phyloP scores from a whole-genome alignment of 2,888 invertebrate genomes.

The Cylindroiulus punctatus region DNA sequence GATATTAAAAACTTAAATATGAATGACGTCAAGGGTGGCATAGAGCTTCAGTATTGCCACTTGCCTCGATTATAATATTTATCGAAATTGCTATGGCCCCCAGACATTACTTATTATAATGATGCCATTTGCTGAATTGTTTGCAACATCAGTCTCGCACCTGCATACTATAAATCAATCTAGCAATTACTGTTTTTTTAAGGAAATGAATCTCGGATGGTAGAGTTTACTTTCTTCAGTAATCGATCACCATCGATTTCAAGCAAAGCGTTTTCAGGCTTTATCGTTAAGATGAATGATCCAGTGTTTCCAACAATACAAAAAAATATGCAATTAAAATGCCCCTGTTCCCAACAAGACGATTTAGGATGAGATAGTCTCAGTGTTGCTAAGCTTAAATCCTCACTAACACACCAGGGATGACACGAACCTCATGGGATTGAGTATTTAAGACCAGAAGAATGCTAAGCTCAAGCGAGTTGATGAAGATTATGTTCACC shows the following conservation, averaged over 20 bases:
- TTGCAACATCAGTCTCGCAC: neutral
- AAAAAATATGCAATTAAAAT: conserved; percentile 8
- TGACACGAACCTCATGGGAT: neutral
- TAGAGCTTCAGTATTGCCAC: neutral
- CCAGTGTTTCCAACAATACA: neutral
- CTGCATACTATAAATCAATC: conserved; percentile 1
- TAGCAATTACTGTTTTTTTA: neutral
- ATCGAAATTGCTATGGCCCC: neutral
- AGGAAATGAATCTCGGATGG: neutral
- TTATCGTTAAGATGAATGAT: neutral
- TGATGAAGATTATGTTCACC: neutral
- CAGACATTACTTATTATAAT: neutral
- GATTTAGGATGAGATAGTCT: neutral
- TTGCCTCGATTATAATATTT: neutral
- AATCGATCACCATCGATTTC: neutral
- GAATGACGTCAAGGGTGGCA: neutral
- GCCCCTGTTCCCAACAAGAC: neutral
- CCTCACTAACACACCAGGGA: neutral
- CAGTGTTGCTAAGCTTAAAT: neutral
- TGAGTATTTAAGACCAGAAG: neutral
- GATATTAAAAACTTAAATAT: neutral
- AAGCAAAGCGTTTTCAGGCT: neutral
- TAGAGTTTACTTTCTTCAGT: neutral
- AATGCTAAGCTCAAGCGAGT: neutral
- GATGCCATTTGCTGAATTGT: neutral